Evolutionary conservation across 2,888 invertebrate species (phyloP), one percentile per base, ranked within the genome.

Genomic region (Spatulosminthurus flaviceps): DNA sequence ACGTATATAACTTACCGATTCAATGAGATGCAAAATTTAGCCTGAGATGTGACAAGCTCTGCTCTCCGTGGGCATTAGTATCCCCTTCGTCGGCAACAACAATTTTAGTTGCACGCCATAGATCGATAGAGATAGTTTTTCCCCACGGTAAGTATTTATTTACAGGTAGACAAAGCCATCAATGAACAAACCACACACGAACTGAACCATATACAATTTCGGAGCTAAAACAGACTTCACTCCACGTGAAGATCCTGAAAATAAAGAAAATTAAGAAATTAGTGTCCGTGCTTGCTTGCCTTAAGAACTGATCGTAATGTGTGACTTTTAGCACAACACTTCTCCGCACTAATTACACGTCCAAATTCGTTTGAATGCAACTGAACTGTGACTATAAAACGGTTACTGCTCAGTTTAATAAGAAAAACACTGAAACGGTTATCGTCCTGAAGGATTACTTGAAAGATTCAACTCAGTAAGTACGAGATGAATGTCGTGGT

Each of bases 21-120:
- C 51, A 51, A 51, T 51, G 51, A 51, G 51, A 51, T 51, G n/a
- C n/a, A 51, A 51, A 51, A 51, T 51, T 34, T 51, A 51, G 51
- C 51, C 16, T 51, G 51, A 51, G 51, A 51, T 51, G 51, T 51
- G n/a, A 51, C 51, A 51, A 51, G 51, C 51, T 51, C 4, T 51
- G 16, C n/a, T n/a, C 51, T 51, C 51, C 51, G 51, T n/a, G 51
- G 51, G 51, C 51, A 51, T 51, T 51, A 51, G 51, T 51, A 51
- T 51, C 51, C 51, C 51, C 51, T 5, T 51, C n/a, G 51, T 51
- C 51, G n/a, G 16, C n/a, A 51, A 51, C n/a, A 2, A 51, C 51
- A 13, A 19, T 11, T 51, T 51, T 51, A 51, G 16, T 51, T 13
- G 51, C 16, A 19, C n/a, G 51, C 51, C 51, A 51, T 51, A 51